Evolutionary conservation across 2,113 vertebrate species (phyloP), one percentile per base, ranked within the genome.

Genomic region (Otus sunia): DNA sequence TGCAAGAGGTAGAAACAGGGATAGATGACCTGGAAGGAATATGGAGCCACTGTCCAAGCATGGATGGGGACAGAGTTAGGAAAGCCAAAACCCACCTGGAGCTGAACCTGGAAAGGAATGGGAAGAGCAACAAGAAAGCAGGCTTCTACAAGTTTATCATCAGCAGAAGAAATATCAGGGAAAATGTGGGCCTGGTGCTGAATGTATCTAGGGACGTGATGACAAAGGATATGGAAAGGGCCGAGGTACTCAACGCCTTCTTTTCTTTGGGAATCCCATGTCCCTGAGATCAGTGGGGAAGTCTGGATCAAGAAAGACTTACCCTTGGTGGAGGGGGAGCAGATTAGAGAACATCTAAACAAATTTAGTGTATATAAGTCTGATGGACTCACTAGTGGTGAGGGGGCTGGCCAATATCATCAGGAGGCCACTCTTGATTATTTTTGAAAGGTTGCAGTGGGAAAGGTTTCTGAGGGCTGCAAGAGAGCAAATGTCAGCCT

Each of bases 51-150:
- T 19, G 15, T 22, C 20, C 25, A 87, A 84, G 6, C 11, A 16
- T 29, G 13, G 0, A 0, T 34, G 10, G 14, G 10, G 5, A n/a
- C 14, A 29, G 27, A 8, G 4, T 39, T 53, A 77, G 19, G 27
- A 81, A 94, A 74, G 25, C 11, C 23, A 83, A 83, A 88, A 15
- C 8, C 21, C 14, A 14, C 6, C 2, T 34, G 20, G 22, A 87
- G 2, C 39, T 73, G 5, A 80, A 90, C 30, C 9, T 36, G 17
- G 7, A 23, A 64, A 56, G 39, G 20, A 18, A 16, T 1, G 4
- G 5, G 20, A 80, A 84, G 36, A 7, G 39, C 30, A 78, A 37
- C 6, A 64, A n/a, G 47, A 75, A 52, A 56, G 59, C 47, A 60
- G 64, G 5, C 6, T 78, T 74, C 18, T 73, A 11, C 16, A 8